Percentiles rank a stretch among this genome's conserved stretches.
phyloP scores from a whole-genome alignment of 2,797 vertebrate species.

The Ptychadena robeensis region DNA sequence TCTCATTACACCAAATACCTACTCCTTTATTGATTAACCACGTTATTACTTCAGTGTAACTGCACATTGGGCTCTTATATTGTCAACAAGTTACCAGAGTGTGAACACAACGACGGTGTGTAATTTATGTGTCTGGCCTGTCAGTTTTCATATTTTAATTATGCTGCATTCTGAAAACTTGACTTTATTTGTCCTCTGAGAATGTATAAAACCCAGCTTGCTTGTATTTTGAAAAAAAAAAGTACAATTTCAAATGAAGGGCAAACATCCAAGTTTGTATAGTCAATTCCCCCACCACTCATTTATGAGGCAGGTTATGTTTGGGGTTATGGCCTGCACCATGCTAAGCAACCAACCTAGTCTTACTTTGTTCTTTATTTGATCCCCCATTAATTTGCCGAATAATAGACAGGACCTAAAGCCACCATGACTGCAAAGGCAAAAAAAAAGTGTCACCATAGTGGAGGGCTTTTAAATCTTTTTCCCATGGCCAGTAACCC shows the following conservation, averaged over 20 bases:
- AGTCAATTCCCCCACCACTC: background rate
- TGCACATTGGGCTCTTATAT: background rate
- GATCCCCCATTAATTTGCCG: background rate
- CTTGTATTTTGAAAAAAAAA: background rate
- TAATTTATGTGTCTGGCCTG: conserved; percentile 3
- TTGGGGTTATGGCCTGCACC: background rate
- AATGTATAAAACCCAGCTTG: conserved; percentile 4
- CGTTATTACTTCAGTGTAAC: background rate
- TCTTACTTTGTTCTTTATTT: background rate
- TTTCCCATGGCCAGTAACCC: background rate
- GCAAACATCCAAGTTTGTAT: background rate
- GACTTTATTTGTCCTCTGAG: conserved; percentile 10
- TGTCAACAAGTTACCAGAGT: conserved; percentile 2
- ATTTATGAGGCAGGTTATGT: background rate
- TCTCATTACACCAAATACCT: background rate
- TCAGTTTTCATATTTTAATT: conserved; percentile 12
- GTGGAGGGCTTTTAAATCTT: background rate
- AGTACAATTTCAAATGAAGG: background rate
- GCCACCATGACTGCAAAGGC: background rate
- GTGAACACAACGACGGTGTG: background rate
- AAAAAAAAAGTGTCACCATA: background rate
- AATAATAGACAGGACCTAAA: background rate
- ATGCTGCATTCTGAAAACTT: background rate
- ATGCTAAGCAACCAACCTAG: background rate
- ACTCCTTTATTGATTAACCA: background rate